Percentiles rank a stretch among this genome's conserved stretches.
phyloP scores from a whole-genome alignment of 1,140 invertebrate species.

The Dendrolimus punctatus region DNA sequence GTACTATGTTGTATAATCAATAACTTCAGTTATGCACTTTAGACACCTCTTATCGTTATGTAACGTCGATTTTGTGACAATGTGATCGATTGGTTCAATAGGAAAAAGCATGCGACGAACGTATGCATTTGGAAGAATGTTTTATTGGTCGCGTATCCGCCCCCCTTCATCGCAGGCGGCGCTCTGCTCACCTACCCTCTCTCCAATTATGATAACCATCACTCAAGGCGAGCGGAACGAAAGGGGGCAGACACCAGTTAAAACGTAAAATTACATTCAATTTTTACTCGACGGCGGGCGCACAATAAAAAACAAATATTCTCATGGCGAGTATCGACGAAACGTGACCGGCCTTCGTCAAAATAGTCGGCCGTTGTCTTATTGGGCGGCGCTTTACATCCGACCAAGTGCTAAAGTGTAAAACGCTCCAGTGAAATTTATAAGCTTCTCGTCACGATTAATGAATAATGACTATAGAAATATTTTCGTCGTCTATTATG shows the following conservation, averaged over 20 bases:
- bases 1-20: slow-evolving; percentile 43
- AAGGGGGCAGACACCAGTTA: slow-evolving; percentile 66
- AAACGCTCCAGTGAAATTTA: slow-evolving; percentile 64
- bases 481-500: slow-evolving; percentile 32
- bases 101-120: slow-evolving; percentile 8
- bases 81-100: slow-evolving; percentile 11
- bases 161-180: slow-evolving; percentile 37
- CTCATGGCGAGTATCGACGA: slow-evolving; percentile 66
- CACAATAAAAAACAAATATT: slow-evolving; percentile 71
- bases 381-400: slow-evolving; percentile 57
- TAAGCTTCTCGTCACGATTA: slow-evolving; percentile 62
- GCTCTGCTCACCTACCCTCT: slow-evolving; percentile 53
- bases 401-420: slow-evolving; percentile 66
- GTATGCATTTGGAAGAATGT: slow-evolving; percentile 12
- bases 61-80: not conserved
- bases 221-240: slow-evolving; percentile 68
- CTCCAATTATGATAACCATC: slow-evolving; percentile 69
- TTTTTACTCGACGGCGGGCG: slow-evolving; percentile 61
- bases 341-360: slow-evolving; percentile 69
- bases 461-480: slow-evolving; percentile 63
- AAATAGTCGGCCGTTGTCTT: slow-evolving; percentile 66
- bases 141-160: slow-evolving; percentile 34
- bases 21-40: slow-evolving; percentile 49
- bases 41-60: slow-evolving; percentile 40
- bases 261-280: slow-evolving; percentile 69